Base-by-base conservation (phyloP, 2,797 vertebrate genomes). In the Tauraco hartlaubi region DNA sequence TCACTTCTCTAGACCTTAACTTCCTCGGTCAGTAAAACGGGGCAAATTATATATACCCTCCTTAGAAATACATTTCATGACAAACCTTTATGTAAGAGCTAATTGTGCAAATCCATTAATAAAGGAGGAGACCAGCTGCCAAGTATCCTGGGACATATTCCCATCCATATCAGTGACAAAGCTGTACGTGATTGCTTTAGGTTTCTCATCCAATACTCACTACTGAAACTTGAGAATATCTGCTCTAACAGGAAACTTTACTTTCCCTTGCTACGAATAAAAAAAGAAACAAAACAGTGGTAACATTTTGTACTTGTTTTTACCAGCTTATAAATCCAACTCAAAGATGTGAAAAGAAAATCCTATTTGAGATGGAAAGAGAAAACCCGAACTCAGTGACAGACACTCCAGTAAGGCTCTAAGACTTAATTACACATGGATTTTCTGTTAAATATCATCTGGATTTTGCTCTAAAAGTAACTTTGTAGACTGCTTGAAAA, bases 1-100 rank as follows among this genome's bases (percentile, higher is more conserved):
- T 66, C 66, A 80, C 43, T 95, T 94, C 82, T 90, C 73, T n/a
- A 72, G 73, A 58, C 41, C 22, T 81, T 37, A 77, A 83, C 46
- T 92, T 97, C 80, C 79, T 89, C 58, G 29, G 28, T 48, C 46
- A 76, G 71, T 48, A 84, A 90, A 90, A 78, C 4, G 14, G 8
- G 12, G n/a, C 62, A 92, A 81, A 68, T 82, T 18, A 52, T 51
- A 85, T 21, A 26, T 67, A 31, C 28, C 29, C 15, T 90, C 43
- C 72, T 83, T 66, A 78, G 79, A 77, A 94, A 88, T 33, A 51
- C 25, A 59, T 74, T 62, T 51, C 74, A n/a, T 73, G 49, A 52
- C 41, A 87, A 91, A 80, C 6, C 5, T 79, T 62, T 63, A 55
- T 79, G 39, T 44, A 88, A 74, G 2, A 82, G 43, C 51, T 88